These are phyloP conservation scores for Heliocidaris tuberculata DNA, from an alignment of 35 echinoderm and acorn worm genomes.

Conservation along the genomic window DNA sequence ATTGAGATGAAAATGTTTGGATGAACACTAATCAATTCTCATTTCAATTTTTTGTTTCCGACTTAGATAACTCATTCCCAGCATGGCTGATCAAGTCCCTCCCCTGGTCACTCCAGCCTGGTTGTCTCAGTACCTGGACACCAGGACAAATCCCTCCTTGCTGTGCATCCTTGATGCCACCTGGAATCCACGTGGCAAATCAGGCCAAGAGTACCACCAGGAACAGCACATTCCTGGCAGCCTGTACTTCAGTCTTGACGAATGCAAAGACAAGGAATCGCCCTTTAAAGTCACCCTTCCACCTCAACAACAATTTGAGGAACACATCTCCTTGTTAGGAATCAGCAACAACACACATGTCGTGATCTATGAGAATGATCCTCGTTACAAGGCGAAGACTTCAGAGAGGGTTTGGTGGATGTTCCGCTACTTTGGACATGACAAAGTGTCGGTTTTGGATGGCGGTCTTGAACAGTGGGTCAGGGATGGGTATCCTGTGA, in stretches of 20 bases:
- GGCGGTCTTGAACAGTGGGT: constrained; percentile 83
- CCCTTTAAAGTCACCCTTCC: constrained; percentile 70
- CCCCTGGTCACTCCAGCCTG: not conserved
- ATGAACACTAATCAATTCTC: not conserved
- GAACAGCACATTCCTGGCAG: constrained; percentile 79
- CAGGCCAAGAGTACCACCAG: constrained; percentile 44
- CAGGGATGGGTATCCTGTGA: constrained; percentile 61
- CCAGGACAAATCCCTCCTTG: not conserved
- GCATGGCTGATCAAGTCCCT: not conserved
- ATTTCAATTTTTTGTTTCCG: not conserved
- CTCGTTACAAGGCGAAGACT: constrained; percentile 60
- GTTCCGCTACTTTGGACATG: constrained; percentile 85
- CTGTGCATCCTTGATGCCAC: not conserved
- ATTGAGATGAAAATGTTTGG: not conserved
- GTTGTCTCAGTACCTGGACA: not conserved
- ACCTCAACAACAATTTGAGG: constrained; percentile 50
- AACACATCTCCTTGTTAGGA: constrained; percentile 68
- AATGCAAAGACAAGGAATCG: constrained; percentile 28
- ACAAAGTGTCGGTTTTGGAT: constrained; percentile 76
- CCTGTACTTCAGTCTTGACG: constrained; percentile 72
- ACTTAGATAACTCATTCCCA: not conserved
- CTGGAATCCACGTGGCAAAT: constrained; percentile 36
- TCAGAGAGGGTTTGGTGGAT: constrained; percentile 88
- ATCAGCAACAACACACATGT: constrained; percentile 79
- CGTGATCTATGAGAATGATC: constrained; percentile 79